Percentiles rank a stretch among this genome's conserved stretches.
phyloP scores from a whole-genome alignment of 2,888 invertebrate genomes.

The Tachystola acroxantha region DNA sequence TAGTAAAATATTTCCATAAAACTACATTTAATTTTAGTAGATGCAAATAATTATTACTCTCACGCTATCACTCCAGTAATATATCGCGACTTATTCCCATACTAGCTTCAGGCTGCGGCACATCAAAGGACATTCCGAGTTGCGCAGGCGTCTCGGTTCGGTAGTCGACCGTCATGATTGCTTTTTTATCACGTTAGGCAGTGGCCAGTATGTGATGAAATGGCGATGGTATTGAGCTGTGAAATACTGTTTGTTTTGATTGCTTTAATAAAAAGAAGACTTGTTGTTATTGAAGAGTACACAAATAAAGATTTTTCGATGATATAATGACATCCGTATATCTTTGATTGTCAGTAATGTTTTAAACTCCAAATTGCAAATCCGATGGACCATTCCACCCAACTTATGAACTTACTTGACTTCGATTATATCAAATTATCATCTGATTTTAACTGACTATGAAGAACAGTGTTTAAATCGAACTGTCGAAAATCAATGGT shows the following conservation, averaged over 20 bases:
- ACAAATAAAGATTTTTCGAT: no score
- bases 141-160: conserved; percentile 46
- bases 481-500: no score
- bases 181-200: conserved; percentile 54
- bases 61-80: conserved; percentile 7
- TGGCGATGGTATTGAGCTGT: conserved; percentile 15
- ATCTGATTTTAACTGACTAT: no score
- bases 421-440: no score
- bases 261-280: not conserved
- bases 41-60: not conserved
- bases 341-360: no score
- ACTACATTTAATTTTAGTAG: no score
- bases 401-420: no score
- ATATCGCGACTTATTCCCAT: conserved; percentile 13
- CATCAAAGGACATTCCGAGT: conserved; percentile 53
- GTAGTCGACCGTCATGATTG: conserved; percentile 57
- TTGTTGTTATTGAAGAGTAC: not conserved
- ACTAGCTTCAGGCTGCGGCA: conserved; percentile 27
- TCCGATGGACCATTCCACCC: no score
- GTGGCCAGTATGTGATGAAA: conserved; percentile 32
- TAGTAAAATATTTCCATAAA: no score
- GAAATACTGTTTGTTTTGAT: conserved; percentile 1
- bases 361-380: no score
- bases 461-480: no score
- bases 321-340: no score